Percentiles rank a stretch among this genome's conserved stretches.
Evolutionary conservation across 1,140 invertebrate genomes (phyloP).

Genomic region (Bombus vancouverensis): DNA sequence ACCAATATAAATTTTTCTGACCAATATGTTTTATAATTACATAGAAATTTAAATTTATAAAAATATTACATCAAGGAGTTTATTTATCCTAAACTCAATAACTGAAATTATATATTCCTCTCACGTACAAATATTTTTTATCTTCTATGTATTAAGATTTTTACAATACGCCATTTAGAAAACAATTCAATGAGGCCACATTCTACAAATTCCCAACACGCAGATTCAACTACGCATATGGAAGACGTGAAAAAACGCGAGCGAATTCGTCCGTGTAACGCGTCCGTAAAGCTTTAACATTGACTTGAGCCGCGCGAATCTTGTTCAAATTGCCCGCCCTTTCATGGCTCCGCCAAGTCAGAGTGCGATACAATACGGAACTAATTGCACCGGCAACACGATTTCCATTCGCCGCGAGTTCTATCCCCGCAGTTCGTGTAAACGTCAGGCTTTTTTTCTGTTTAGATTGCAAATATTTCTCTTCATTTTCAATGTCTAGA

Average conservation of each 20-base stretch:
- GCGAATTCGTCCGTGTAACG: no score
- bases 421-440: neutral
- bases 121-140: neutral
- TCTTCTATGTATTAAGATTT: neutral
- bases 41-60: no score
- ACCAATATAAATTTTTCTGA: no score
- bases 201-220: neutral
- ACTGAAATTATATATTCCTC: no score
- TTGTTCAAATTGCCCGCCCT: slow-evolving; percentile 28
- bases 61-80: no score
- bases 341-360: neutral
- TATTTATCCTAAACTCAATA: no score
- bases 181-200: neutral
- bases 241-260: neutral
- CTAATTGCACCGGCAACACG: slow-evolving; percentile 35
- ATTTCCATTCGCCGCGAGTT: slow-evolving; percentile 12
- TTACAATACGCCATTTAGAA: neutral
- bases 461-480: neutral
- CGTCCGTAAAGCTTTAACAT: neutral
- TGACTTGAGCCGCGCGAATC: neutral
- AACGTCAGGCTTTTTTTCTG: neutral
- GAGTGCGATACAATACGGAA: slow-evolving; percentile 25
- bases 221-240: neutral
- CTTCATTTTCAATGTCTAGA: neutral
- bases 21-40: no score